Evolutionary conservation across 2,888 invertebrate genomes (phyloP).

Genomic region (Mythimna pallens): DNA sequence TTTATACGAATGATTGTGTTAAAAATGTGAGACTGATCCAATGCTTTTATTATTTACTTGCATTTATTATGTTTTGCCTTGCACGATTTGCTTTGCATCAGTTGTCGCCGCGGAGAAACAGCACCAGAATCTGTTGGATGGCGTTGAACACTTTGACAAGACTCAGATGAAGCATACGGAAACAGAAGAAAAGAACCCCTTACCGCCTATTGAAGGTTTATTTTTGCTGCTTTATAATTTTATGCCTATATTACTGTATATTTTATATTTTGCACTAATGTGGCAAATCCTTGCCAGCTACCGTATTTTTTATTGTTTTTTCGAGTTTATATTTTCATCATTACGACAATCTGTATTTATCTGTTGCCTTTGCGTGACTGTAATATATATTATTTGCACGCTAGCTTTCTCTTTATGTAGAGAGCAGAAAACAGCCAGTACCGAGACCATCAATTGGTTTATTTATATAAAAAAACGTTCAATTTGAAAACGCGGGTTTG

Average conservation of each 20-base stretch:
- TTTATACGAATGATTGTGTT: slow-evolving; percentile 45
- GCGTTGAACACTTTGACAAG: slow-evolving; percentile 94
- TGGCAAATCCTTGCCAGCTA: slow-evolving; percentile 11
- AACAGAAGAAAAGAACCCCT: slow-evolving; percentile 93
- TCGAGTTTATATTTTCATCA: not conserved
- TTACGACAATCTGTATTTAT: slow-evolving; percentile 2
- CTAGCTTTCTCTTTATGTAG: slow-evolving; percentile 29
- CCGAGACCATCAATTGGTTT: slow-evolving; percentile 12
- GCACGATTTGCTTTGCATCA: slow-evolving; percentile 89
- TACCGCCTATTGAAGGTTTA: slow-evolving; percentile 94
- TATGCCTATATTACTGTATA: slow-evolving; percentile 32
- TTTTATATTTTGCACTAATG: slow-evolving; percentile 16
- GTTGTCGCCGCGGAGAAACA: slow-evolving; percentile 94
- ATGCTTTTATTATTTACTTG: slow-evolving; percentile 62
- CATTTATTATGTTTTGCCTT: slow-evolving; percentile 70
- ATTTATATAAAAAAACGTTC: slow-evolving; percentile 1
- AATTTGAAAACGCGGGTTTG: slow-evolving; percentile 20
- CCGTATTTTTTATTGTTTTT: slow-evolving; percentile 5
- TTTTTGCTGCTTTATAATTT: slow-evolving; percentile 71
- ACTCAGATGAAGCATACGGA: slow-evolving; percentile 93
- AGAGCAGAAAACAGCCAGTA: slow-evolving; percentile 14
- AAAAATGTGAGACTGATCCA: slow-evolving; percentile 41
- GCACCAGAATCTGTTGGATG: slow-evolving; percentile 93
- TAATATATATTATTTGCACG: slow-evolving; percentile 45
- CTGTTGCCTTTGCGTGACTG: slow-evolving; percentile 39